Percentiles rank a stretch among this genome's conserved stretches.
These are phyloP conservation scores for Formica selysi DNA, from an alignment of 1,140 invertebrate species.

Conservation along the genomic window DNA sequence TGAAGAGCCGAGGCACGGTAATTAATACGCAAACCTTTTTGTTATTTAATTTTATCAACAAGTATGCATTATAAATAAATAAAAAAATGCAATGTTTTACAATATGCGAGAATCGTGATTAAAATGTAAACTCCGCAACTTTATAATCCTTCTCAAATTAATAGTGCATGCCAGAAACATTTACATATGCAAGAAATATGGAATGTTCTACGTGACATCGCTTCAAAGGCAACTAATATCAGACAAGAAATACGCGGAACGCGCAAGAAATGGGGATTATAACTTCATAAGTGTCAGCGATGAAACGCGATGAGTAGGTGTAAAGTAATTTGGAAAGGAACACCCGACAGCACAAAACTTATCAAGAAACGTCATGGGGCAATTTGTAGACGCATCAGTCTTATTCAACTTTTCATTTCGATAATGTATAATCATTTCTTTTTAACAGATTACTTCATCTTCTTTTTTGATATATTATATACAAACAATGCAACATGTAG, in stretches of 20 bases:
- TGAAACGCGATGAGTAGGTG: slow-evolving; percentile 30
- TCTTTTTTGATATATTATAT: not conserved
- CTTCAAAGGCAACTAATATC: not conserved
- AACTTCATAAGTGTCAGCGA: slow-evolving; percentile 17
- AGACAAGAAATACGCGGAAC: slow-evolving; percentile 19
- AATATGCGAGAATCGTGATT: not conserved
- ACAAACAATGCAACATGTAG: not conserved
- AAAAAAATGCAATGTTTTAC: too few species aligned
- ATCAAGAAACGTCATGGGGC: slow-evolving; percentile 27
- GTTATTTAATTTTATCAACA: too few species aligned
- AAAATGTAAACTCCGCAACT: not conserved
- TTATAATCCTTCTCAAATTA: not conserved
- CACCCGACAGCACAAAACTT: not conserved
- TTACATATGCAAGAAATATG: not conserved
- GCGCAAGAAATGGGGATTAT: not conserved
- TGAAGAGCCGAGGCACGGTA: too few species aligned
- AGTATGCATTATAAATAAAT: too few species aligned
- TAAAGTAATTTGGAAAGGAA: slow-evolving; percentile 32
- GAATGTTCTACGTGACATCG: not conserved
- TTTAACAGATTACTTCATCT: not conserved
- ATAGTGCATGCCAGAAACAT: too few species aligned
- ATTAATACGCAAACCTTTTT: too few species aligned
- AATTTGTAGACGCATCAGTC: slow-evolving; percentile 36
- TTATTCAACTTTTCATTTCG: slow-evolving; percentile 29
- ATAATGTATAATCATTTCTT: slow-evolving; percentile 4